A percentile compares a stretch with the other conserved stretches of the same genome.
phyloP scores from a whole-genome alignment of 2,888 invertebrate genomes.

The Nesidiocoris tenuis region DNA sequence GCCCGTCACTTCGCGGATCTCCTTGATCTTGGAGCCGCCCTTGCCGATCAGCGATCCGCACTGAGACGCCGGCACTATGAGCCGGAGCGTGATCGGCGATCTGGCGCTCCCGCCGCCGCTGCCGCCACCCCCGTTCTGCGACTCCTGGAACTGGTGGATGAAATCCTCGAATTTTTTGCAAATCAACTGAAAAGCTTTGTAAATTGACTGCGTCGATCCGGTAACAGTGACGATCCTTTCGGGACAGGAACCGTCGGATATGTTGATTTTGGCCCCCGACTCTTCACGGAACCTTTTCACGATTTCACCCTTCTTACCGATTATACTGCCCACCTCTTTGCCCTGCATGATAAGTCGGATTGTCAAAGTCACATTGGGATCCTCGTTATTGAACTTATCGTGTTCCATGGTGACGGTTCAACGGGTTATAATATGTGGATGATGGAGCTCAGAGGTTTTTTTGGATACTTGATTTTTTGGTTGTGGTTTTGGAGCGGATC shows the following conservation, averaged over 20 bases:
- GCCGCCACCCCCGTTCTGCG: constrained; percentile 51
- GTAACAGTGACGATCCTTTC: constrained; percentile 99
- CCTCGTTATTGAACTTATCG: constrained; percentile 58
- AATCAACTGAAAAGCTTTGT: constrained; percentile 97
- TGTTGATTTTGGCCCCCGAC: constrained; percentile 99
- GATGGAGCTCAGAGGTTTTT: constrained; percentile 7
- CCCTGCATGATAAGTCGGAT: constrained; percentile 99
- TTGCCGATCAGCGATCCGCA: constrained; percentile 99
- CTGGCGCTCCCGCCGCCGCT: constrained; percentile 59
- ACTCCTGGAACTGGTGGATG: constrained; percentile 51
- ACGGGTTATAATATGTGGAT: constrained; percentile 33
- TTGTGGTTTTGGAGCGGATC: constrained; percentile 26
- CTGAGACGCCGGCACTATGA: constrained; percentile 98
- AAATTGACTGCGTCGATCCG: constrained; percentile 94
- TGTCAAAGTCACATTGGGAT: constrained; percentile 92
- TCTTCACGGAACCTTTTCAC: constrained; percentile 99
- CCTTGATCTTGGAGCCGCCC: constrained; percentile 99
- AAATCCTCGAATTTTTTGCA: constrained; percentile 98
- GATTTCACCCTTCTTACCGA: constrained; percentile 98
- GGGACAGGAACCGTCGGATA: constrained; percentile 98
- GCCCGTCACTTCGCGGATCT: constrained; percentile 95
- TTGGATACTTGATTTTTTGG: constrained; percentile 2
- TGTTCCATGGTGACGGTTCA: constrained; percentile 44
- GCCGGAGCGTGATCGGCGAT: constrained; percentile 92
- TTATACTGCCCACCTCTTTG: constrained; percentile 98